Evolutionary conservation across 1,140 invertebrate genomes (phyloP), one percentile per base, ranked within the genome.

Genomic region (Monomorium pharaonis): DNA sequence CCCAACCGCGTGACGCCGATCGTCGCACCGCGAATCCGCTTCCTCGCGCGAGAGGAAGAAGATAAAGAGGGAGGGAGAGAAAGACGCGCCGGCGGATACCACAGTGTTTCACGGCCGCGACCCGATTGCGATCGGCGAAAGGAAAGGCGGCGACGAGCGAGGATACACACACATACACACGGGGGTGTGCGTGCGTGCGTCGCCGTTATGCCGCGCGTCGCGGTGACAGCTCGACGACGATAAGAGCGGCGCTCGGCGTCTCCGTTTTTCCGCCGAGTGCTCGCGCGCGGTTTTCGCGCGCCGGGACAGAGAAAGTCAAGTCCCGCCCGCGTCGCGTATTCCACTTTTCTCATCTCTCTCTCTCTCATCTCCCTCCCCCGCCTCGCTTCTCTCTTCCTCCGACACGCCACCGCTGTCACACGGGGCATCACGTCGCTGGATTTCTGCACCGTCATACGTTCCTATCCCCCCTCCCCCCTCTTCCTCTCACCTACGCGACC

Each of bases 91-190:
- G 30, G 30, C 58, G 56, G 58, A 33, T 30, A 70, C 24, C n/a
- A 24, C 51, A 14, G 62, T 14, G 33, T 72, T 81, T 72, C 65
- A 81, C 78, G 77, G 77, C 65, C 77, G 65, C 77, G 77, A 81
- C 65, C 65, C 77, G 63, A 81, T 81, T 70, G 63, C 77, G 63
- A 81, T 81, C 65, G 77, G 77, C 63, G 65, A 81, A 81, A 27
- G 77, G 77, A 81, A 44, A 81, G 77, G 77, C 37, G n/a, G 27
- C 47, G 2, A 5, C 37, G 24, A 42, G 65, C 49, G 78, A 58
- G 6, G 65, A 44, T 27, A 24, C 2, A 21, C 37, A 5, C 37
- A 5, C 37, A 7, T 3, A 6, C 4, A n/a, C 37, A 5, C 37
- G 30, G 37, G 18, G 21, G 77, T 37, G 62, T 33, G 47, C 27